Percentiles rank a stretch among this genome's conserved stretches.
phyloP scores from a whole-genome alignment of 2,888 invertebrate species.

The Cetonia aurata region DNA sequence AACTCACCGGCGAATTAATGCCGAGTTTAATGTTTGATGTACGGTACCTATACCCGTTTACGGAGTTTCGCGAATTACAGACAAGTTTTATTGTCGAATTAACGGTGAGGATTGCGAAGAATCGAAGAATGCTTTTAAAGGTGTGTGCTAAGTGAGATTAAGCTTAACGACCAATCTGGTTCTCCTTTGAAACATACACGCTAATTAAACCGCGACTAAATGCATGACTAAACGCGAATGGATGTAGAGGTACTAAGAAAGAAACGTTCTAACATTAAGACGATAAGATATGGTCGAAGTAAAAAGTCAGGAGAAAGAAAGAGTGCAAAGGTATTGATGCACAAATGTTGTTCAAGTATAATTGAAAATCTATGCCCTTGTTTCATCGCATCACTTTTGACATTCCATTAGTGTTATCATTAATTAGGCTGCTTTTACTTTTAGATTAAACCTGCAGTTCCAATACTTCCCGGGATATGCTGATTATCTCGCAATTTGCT shows the following conservation, averaged over 20 bases:
- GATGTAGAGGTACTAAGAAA: not conserved
- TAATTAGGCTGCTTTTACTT: too few species aligned
- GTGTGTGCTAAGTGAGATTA: constrained; percentile 8
- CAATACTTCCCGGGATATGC: too few species aligned
- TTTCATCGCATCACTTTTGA: too few species aligned
- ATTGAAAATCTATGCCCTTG: too few species aligned
- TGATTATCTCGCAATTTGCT: too few species aligned
- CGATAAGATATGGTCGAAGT: not conserved
- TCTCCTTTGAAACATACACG: constrained; percentile 7
- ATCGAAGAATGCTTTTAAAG: constrained; percentile 35
- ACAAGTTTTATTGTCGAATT: constrained; percentile 23
- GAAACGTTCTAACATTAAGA: not conserved
- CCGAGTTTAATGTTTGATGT: constrained; percentile 11
- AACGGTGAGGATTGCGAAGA: constrained; percentile 9
- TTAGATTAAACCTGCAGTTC: too few species aligned
- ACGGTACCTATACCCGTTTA: not conserved
- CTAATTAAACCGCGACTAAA: constrained; percentile 25
- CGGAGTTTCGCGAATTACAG: constrained; percentile 25
- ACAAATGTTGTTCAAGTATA: too few species aligned
- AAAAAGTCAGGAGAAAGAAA: too few species aligned
- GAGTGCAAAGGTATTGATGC: too few species aligned
- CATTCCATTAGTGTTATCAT: too few species aligned
- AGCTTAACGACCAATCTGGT: constrained; percentile 5
- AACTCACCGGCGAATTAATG: constrained; percentile 14
- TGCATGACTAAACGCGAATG: not conserved